A percentile compares a stretch with the other conserved stretches of the same genome.
Conservation (phyloP, 1,140 invertebrate species). For the Papilio xuthus region DNA sequence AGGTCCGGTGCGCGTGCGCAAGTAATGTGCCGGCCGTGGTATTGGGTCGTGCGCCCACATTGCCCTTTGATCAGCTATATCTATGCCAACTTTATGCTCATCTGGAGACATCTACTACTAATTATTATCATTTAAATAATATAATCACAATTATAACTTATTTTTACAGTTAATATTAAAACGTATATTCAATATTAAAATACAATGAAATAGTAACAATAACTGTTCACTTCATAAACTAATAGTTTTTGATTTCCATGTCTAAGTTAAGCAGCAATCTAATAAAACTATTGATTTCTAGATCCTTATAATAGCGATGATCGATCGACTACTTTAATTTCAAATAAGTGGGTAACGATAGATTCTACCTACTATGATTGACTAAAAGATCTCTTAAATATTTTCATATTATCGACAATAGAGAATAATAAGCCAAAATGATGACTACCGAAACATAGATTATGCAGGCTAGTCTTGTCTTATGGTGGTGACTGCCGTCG, state of each 20-base stretch:
- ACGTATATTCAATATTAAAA: background rate
- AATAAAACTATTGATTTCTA: background rate
- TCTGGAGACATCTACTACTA: conserved; percentile 73
- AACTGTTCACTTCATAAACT: no score
- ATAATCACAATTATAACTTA: background rate
- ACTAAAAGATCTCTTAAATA: background rate
- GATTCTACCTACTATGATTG: background rate
- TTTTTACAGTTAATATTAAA: background rate
- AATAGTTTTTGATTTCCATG: no score
- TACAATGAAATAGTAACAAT: no score
- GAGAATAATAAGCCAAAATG: conserved; percentile 5
- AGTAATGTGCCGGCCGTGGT: conserved; percentile 65
- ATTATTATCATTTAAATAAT: conserved; percentile 52
- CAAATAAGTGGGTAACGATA: background rate
- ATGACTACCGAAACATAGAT: background rate
- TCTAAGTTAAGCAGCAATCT: no score
- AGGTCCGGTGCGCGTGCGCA: conserved; percentile 67
- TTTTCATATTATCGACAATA: background rate
- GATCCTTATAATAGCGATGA: no score
- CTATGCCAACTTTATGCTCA: conserved; percentile 79
- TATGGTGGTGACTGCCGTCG: conserved; percentile 41
- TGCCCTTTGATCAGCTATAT: conserved; percentile 78
- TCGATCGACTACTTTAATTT: no score
- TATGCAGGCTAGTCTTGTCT: conserved; percentile 39
- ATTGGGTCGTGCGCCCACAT: conserved; percentile 78